Conservation (phyloP, 2,888 invertebrate genomes). For the Pyrgus malvae region DNA sequence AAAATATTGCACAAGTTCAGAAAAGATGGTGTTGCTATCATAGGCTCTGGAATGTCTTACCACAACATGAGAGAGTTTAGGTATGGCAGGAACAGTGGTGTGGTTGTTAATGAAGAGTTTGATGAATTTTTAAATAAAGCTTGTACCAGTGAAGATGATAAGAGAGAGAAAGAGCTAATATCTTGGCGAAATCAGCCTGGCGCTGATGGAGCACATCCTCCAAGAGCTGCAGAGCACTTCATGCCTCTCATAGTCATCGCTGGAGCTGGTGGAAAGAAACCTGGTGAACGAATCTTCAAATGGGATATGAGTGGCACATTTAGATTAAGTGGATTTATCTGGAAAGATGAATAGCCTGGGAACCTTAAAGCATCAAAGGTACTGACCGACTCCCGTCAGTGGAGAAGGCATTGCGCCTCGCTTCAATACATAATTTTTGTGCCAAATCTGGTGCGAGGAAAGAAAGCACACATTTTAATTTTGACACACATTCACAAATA, state of each 20-base stretch:
- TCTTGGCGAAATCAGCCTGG: conserved; percentile 61
- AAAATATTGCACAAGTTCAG: conserved; percentile 58
- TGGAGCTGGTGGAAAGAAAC: conserved; percentile 61
- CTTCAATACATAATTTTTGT: no score
- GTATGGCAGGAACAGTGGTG: conserved; percentile 39
- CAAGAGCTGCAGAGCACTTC: conserved; percentile 66
- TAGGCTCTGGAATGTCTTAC: conserved; percentile 75
- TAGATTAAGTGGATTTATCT: conserved; percentile 67
- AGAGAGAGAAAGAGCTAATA: conserved; percentile 49
- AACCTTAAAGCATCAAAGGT: no score
- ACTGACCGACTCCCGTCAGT: no score
- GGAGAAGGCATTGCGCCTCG: no score
- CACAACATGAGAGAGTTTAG: conserved; percentile 73
- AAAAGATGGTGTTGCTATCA: conserved; percentile 65
- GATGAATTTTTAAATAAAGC: conserved; percentile 63
- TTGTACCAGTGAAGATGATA: conserved; percentile 56
- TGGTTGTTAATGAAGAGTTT: conserved; percentile 65
- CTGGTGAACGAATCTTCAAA: conserved; percentile 64
- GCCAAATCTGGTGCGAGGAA: no score
- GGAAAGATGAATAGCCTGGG: conserved; percentile 54
- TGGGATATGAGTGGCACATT: conserved; percentile 68
- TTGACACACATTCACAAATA: no score
- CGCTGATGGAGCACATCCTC: conserved; percentile 65
- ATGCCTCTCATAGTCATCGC: conserved; percentile 72
- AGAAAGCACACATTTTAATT: no score